Percentiles rank a stretch among this genome's conserved stretches.
Evolutionary conservation across 2,888 invertebrate species (phyloP).

Genomic region (Alviniconcha strummeri): DNA sequence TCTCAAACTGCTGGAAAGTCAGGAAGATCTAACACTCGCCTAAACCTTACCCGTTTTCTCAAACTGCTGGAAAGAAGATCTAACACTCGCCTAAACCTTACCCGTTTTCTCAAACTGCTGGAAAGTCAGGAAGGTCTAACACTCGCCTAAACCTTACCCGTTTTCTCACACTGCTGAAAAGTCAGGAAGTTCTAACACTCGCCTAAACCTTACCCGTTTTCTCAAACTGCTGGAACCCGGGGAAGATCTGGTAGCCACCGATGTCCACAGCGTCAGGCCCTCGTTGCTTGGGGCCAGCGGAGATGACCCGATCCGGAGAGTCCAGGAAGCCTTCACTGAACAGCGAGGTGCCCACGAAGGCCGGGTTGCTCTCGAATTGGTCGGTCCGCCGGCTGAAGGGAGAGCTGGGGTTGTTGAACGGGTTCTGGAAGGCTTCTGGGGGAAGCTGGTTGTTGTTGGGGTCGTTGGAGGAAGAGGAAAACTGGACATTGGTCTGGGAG

Average conservation of each 20-base stretch:
- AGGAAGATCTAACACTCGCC: too few relatives aligned
- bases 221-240: constrained; percentile 22
- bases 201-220: neutral
- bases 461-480: constrained; percentile 16
- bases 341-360: constrained; percentile 20
- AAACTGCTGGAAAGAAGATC: neutral
- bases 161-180: neutral
- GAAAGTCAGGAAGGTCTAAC: neutral
- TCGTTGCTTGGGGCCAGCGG: neutral
- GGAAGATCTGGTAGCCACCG: constrained; percentile 3
- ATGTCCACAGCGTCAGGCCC: constrained; percentile 24
- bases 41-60: neutral
- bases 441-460: constrained; percentile 13
- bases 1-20: too few relatives aligned
- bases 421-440: constrained; percentile 14
- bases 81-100: neutral
- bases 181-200: neutral
- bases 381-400: neutral
- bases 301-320: neutral
- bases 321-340: constrained; percentile 27
- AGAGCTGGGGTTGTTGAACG: constrained; percentile 14
- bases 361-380: constrained; percentile 26
- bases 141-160: neutral
- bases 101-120: neutral
- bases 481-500: too few relatives aligned